A percentile compares a stretch with the other conserved stretches of the same genome.
These are phyloP conservation scores for Melolontha melolontha DNA, from an alignment of 2,888 invertebrate species.

Conservation along the genomic window DNA sequence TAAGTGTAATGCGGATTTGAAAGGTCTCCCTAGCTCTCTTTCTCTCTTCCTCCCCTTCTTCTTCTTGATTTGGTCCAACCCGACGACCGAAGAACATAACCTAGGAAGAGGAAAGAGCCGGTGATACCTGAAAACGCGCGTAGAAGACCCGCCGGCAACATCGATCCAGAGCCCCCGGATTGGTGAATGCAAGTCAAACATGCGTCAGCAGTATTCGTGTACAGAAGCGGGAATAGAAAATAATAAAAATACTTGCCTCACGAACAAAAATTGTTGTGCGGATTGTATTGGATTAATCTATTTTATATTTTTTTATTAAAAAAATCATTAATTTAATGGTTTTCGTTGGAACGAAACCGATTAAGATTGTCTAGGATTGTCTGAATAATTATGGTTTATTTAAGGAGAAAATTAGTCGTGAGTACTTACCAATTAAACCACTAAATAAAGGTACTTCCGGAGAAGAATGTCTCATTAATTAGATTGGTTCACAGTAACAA, in stretches of 20 bases:
- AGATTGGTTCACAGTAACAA: conserved; percentile 4
- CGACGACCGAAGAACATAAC: conserved; percentile 24
- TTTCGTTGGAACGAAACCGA: no score
- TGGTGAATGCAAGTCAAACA: conserved; percentile 45
- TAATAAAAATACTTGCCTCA: background rate
- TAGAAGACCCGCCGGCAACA: conserved; percentile 47
- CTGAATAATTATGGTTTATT: background rate
- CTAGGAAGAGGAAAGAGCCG: conserved; percentile 27
- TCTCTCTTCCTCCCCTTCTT: background rate
- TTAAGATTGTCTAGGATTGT: background rate
- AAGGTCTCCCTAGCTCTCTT: background rate
- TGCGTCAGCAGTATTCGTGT: conserved; percentile 28
- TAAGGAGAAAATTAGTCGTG: background rate
- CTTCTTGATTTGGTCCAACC: background rate
- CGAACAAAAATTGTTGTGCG: no score
- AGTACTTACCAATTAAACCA: conserved; percentile 30
- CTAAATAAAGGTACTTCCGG: conserved; percentile 25
- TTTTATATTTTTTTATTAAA: no score
- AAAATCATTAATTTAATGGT: no score
- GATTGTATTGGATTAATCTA: no score
- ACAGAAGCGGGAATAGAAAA: conserved; percentile 6
- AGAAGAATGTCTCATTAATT: conserved; percentile 34
- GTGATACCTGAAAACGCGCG: conserved; percentile 44
- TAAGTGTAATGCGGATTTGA: conserved; percentile 18
- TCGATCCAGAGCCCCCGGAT: conserved; percentile 47